Base-by-base conservation (phyloP, 2,113 vertebrate genomes). In the Microtus pennsylvanicus region DNA sequence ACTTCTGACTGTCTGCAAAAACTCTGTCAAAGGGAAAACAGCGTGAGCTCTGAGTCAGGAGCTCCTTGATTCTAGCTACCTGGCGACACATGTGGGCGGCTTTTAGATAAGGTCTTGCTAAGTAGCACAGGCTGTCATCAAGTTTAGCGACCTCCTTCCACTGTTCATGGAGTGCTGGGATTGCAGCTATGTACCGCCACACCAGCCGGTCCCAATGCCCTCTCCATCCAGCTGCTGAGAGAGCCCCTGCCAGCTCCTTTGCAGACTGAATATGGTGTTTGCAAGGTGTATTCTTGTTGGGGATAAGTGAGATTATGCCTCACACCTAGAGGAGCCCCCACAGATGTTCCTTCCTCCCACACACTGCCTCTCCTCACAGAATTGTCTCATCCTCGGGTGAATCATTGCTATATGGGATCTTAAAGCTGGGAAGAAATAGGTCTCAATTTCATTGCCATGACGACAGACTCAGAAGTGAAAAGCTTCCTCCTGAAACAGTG, bases 391-490 rank as follows among this genome's bases (percentile, higher is more conserved):
- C 10, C 22, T 70, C 42, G 22, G 61, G 42, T 69, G 96, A 96
- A 52, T 45, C 70, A 69, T 55, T n/a, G 65, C 83, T 97, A 21
- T 90, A 87, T 97, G 75, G 63, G 90, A 96, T 97, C 94, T 97
- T 94, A 93, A 78, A 92, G 69, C 72, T 80, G 55, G 63, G 92
- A 97, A 96, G 95, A 97, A 92, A 96, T 19, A 26, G 81, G 81
- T 52, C 97, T 97, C 70, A 94, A 3, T 92, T 52, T 81, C 70
- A 96, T 98, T 87, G 78, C 96, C 91, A 96, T 70, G 97, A 87
- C 94, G 30, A 96, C 91, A 89, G 97, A 97, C 50, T 86, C 95
- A 87, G 90, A 96, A 86, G 67, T 82, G 82, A 94, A 98, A 95
- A 92, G 52, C 90, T 95, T 96, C 72, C 63, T 96, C 82, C 76